Evolutionary conservation across 1,140 invertebrate species (phyloP), one percentile per base, ranked within the genome.

Genomic region (Cyphomyrmex costatus): DNA sequence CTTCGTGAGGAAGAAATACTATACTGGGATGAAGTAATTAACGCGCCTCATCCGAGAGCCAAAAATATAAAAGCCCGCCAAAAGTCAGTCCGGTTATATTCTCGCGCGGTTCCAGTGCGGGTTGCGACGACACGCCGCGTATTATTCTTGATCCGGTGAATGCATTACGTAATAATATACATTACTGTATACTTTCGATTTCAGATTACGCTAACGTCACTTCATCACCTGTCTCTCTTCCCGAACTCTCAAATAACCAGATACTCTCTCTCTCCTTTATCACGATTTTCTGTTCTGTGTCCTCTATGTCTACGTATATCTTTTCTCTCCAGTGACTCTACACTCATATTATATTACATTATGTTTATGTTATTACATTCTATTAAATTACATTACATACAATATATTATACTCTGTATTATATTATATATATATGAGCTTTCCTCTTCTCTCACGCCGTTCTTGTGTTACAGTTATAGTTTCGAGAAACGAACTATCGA

Each of bases 1-100:
- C 85, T 76, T 90, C 88, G 53, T 79, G 66, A 74, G n/a, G 21
- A 65, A 82, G 42, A 30, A 74, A 61, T 84, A 84, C 58, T 58
- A 74, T 86, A 66, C 71, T 87, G 86, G 80, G 83, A 88, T 88
- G 85, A 91, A 65, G 85, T 90, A 74, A 77, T 10, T 83, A 88
- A 66, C 68, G 73, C 80, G 82, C 76, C 61, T 87, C 86, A 79
- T 87, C 85, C 89, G 87, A 90, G 89, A 91, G 87, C 95, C 94
- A 95, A 95, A 95, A 95, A 95, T 95, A 95, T 95, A 95, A 95
- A 95, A 95, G 94, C 93, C 95, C 93, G 95, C 94, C 94, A 95
- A 94, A 94, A 94, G 93, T 94, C 88, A 91, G 78, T 85, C 84
- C 86, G 87, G 80, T 79, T 68, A 53, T 65, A 85, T 53, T 46